These are phyloP conservation scores for Diogma glabrata DNA, from an alignment of 2,888 invertebrate species.

Conservation along the genomic window DNA sequence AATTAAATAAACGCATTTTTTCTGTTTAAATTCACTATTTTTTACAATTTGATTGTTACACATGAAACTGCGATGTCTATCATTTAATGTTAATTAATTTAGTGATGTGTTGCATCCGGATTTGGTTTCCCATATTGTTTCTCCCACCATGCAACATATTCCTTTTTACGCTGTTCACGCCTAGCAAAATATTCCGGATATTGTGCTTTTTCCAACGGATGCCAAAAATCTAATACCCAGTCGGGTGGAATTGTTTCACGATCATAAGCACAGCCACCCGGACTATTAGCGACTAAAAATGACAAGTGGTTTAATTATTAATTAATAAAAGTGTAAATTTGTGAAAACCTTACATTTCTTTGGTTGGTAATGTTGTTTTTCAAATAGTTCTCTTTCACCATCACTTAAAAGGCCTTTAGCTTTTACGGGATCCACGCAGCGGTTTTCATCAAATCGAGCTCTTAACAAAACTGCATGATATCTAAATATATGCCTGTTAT, in stretches of 20 bases:
- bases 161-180: constrained; percentile 79
- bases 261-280: constrained; percentile 69
- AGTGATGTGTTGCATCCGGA: constrained; percentile 33
- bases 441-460: constrained; percentile 64
- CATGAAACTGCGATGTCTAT: not conserved
- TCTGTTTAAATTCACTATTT: no score
- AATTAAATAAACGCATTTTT: no score
- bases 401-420: constrained; percentile 57
- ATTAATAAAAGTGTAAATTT: not conserved
- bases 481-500: constrained; percentile 60
- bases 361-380: constrained; percentile 61
- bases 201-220: constrained; percentile 84
- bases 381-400: constrained; percentile 68
- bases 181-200: constrained; percentile 90
- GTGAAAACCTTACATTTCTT: constrained; percentile 57
- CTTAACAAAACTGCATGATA: constrained; percentile 70
- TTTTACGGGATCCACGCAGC: constrained; percentile 49
- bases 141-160: constrained; percentile 75
- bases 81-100: not conserved
- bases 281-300: constrained; percentile 51
- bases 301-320: not conserved
- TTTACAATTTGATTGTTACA: not conserved
- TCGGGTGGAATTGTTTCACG: constrained; percentile 64
- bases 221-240: constrained; percentile 86
- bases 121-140: constrained; percentile 56